Percentiles rank a stretch among this genome's conserved stretches.
Conservation (phyloP, 2,113 vertebrate species). For the Misgurnus mizolepis region DNA sequence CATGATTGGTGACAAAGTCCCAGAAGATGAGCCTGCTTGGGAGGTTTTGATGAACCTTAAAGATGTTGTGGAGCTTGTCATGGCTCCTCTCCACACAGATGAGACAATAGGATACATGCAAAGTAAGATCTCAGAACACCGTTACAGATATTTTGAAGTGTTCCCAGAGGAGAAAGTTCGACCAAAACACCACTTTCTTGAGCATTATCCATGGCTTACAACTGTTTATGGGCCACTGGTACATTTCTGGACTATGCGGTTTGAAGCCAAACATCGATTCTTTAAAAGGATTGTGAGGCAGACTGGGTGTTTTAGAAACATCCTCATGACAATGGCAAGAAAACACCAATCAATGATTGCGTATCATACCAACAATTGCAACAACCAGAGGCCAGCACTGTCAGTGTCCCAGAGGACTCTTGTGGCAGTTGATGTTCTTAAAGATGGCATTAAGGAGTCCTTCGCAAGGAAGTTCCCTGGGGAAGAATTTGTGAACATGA, state of each 20-base stretch:
- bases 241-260: conserved; percentile 21
- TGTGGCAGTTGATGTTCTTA: background rate
- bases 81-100: conserved; percentile 30
- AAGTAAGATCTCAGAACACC: conserved; percentile 42
- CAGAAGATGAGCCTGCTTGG: conserved; percentile 34
- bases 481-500: background rate
- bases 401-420: background rate
- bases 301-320: conserved; percentile 16
- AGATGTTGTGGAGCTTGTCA: conserved; percentile 38
- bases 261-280: conserved; percentile 20
- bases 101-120: conserved; percentile 34
- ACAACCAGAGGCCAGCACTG: background rate
- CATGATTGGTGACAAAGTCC: conserved; percentile 45
- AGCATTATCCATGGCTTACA: conserved; percentile 16
- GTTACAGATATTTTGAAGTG: conserved; percentile 20
- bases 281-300: conserved; percentile 15
- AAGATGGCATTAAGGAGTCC: conserved; percentile 6
- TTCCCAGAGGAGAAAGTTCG: conserved; percentile 4
- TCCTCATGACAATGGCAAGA: conserved; percentile 6
- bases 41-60: conserved; percentile 45
- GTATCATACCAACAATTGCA: background rate
- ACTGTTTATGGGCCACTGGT: conserved; percentile 11
- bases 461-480: background rate
- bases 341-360: conserved; percentile 17
- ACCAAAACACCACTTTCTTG: conserved; percentile 18